A percentile compares a stretch with the other conserved stretches of the same genome.
These are phyloP conservation scores for Meandrusa payeni DNA, from an alignment of 2,888 invertebrate species.

Conservation along the genomic window DNA sequence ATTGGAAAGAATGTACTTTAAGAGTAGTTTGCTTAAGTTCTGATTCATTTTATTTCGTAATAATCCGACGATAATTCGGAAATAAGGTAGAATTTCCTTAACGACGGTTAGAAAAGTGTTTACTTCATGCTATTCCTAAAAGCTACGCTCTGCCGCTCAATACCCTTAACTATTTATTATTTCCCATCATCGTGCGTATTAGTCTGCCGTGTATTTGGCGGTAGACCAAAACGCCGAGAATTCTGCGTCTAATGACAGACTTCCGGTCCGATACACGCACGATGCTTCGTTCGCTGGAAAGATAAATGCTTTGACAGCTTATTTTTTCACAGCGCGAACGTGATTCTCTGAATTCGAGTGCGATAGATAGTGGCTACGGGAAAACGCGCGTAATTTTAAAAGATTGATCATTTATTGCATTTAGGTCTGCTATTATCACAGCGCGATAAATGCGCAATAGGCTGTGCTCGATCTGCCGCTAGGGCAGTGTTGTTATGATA, in stretches of 20 bases:
- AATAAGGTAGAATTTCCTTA: no score
- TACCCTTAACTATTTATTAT: slow-evolving; percentile 13
- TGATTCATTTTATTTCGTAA: no score
- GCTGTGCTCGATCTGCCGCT: background rate
- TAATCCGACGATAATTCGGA: no score
- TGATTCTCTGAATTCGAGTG: slow-evolving; percentile 21
- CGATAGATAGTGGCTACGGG: slow-evolving; percentile 26
- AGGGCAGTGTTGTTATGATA: background rate
- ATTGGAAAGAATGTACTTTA: no score
- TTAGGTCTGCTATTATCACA: background rate
- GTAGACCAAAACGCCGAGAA: slow-evolving; percentile 50
- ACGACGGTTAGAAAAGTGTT: no score
- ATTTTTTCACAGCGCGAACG: slow-evolving; percentile 26
- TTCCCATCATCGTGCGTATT: slow-evolving; percentile 31
- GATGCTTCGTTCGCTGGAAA: slow-evolving; percentile 22
- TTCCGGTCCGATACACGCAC: slow-evolving; percentile 49
- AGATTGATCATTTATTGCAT: slow-evolving; percentile 5
- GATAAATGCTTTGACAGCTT: slow-evolving; percentile 31
- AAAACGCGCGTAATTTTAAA: slow-evolving; percentile 17
- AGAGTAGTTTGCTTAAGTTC: no score
- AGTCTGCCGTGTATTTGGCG: slow-evolving; percentile 55
- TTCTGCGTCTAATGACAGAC: slow-evolving; percentile 59
- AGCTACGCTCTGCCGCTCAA: no score
- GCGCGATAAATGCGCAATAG: slow-evolving; percentile 1
- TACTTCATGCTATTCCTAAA: no score